Base-by-base conservation (phyloP, 2,113 vertebrate species). In the Dicrurus megarhynchus region DNA sequence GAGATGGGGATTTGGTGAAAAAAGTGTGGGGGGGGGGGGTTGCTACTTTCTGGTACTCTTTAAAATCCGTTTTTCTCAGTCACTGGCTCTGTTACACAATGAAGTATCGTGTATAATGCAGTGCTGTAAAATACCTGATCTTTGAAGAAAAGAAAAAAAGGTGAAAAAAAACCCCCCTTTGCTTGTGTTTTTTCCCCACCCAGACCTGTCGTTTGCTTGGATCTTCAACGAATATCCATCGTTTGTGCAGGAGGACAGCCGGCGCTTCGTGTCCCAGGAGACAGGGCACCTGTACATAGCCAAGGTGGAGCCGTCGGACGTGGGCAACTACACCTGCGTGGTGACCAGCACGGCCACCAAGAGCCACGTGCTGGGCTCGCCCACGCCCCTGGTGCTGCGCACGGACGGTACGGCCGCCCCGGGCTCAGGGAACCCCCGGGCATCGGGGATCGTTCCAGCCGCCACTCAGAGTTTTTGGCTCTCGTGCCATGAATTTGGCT, bases 281-380 rank as follows among this genome's bases (percentile, higher is more conserved):
- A 99, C 99, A 0, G 99, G 99, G 1, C 99, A 99, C 95, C 98
- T 99, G 35, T 99, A 99, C 95, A 98, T 99, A 1, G 98, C 99
- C 57, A 99, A 99, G 93, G 99, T 99, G 21, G 99, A 99, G 84
- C 97, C 98, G 0, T 99, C 99, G 0, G 99, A 99, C 10, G 99
- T 99, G 59, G 99, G 99, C 30, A 99, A 99, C 96, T 99, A 99
- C 97, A 99, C 98, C 3, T 99, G 99, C 1, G 99, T 99, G 56
- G 98, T 99, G 16, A 99, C 98, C 80, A 99, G 99, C 95, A 95
- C 91, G 0, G 94, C 98, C 85, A 99, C 98, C 7, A 98, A 93
- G 21, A 97, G 98, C 97, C 98, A 98, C 17, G 98, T 98, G 17
- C 98, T 99, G 41, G 99, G 99, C 87, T 99, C 99, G 0, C 99